Evolutionary conservation across 2,113 vertebrate genomes (phyloP), one percentile per base, ranked within the genome.

Genomic region (Terrapene triunguis): DNA sequence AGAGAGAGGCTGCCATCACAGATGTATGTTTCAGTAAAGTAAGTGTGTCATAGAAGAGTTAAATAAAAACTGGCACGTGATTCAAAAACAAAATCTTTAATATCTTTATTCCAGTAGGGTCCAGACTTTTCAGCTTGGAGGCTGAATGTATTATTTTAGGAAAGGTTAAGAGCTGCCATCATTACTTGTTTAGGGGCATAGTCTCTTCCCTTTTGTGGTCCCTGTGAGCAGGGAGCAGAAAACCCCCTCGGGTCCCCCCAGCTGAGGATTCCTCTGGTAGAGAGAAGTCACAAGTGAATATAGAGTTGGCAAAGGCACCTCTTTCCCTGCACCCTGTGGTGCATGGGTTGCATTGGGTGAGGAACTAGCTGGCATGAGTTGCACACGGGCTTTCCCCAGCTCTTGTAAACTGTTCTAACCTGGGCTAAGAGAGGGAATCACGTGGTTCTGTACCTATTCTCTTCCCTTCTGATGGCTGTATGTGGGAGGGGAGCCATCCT

Each of bases 391-490:
- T 54, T 78, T 47, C 62, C 51, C 57, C 72, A 11, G 54, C 25
- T 47, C 24, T 44, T 29, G 44, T 47, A 25, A 78, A 1, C 4
- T 35, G 48, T 0, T 17, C 0, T 6, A 29, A 72, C n/a, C 84
- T 6, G 80, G 78, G 82, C 0, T 13, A 3, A 82, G 1, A 42
- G 48, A 38, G 42, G 81, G 48, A 32, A 17, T 51, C 6, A 0
- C 7, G 50, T 1, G 0, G 17, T 47, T 53, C 0, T 0, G 21
- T 44, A 25, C n/a, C 55, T 84, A 82, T 35, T 57, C 53, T 48
- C 10, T 62, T 53, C n/a, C 48, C 8, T 1, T 65, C 13, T 65
- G 59, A 8, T 32, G 29, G 14, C 65, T 69, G 72, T 44, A 12
- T 25, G 42, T 76, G 72, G 76, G 1, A 7, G 1, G 32, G n/a